Conservation (phyloP, 2,888 invertebrate species). For the Drosophila kambysellisi region DNA sequence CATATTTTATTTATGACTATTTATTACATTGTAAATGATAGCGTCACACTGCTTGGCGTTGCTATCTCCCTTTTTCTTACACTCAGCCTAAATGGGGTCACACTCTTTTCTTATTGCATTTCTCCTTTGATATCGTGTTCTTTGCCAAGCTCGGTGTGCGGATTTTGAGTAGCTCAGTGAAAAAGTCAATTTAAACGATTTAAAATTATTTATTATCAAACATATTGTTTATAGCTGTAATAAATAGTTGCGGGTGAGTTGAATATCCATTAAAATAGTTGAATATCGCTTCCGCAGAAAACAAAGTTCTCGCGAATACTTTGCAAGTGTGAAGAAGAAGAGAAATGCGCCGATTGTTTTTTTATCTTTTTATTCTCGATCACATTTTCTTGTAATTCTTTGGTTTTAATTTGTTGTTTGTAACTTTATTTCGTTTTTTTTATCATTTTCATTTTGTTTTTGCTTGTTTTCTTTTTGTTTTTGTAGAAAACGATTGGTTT, state of each 20-base stretch:
- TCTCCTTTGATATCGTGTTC: constrained; percentile 11
- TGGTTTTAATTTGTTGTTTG: constrained; percentile 22
- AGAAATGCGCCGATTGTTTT: neutral
- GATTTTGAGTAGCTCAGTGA: neutral
- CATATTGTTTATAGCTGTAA: neutral
- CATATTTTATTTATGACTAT: neutral
- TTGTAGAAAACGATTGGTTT: constrained; percentile 84
- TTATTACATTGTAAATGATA: constrained; percentile 2
- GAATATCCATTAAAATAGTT: neutral
- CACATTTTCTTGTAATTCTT: constrained; percentile 11
- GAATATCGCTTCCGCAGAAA: neutral
- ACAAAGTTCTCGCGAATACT: constrained; percentile 26
- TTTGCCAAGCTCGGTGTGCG: constrained; percentile 4
- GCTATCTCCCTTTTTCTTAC: neutral
- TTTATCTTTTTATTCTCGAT: constrained; percentile 22
- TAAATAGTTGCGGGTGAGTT: constrained; percentile 32
- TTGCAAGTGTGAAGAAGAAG: constrained; percentile 20
- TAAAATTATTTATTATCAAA: neutral
- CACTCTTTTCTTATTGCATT: constrained; percentile 27
- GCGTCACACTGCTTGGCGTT: constrained; percentile 33
- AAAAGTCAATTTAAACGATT: constrained; percentile 18
- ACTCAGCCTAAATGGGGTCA: constrained; percentile 20
- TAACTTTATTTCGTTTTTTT: constrained; percentile 42
- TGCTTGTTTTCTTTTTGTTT: constrained; percentile 54
- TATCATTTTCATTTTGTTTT: constrained; percentile 48